A percentile compares a stretch with the other conserved stretches of the same genome.
phyloP scores from a whole-genome alignment of 2,113 vertebrate genomes.

The Garra rufa region DNA sequence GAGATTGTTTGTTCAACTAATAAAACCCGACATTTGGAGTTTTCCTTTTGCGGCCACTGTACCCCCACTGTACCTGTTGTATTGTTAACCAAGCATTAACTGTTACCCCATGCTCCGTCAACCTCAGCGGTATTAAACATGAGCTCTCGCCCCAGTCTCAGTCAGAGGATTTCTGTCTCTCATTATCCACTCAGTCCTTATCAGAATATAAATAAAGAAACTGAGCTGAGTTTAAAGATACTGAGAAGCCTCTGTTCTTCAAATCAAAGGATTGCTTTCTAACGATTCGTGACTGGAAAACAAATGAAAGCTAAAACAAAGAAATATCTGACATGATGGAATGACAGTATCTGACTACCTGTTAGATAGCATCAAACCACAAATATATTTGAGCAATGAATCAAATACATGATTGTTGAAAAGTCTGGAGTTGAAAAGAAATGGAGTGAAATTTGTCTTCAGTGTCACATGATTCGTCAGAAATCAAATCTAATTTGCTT shows the following conservation, averaged over 20 bases:
- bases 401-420: too few species aligned
- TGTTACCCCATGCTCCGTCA: slow-evolving; percentile 14
- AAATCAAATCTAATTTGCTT: background rate
- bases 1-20: slow-evolving; percentile 10
- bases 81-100: slow-evolving; percentile 17
- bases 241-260: slow-evolving; percentile 7
- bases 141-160: background rate
- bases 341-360: background rate
- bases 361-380: background rate
- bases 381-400: background rate
- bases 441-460: too few species aligned
- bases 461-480: background rate
- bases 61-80: background rate
- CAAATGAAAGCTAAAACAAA: background rate
- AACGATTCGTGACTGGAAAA: slow-evolving; percentile 2
- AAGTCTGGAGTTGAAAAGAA: too few species aligned
- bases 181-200: slow-evolving; percentile 21
- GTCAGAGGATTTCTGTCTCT: background rate
- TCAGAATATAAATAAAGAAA: slow-evolving; percentile 8
- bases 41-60: background rate
- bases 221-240: background rate
- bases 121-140: slow-evolving; percentile 10
- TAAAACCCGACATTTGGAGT: slow-evolving; percentile 1
- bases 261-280: slow-evolving; percentile 20
- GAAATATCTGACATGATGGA: background rate